phyloP scores from a whole-genome alignment of 2,888 invertebrate species.

The Heliconius erato region DNA sequence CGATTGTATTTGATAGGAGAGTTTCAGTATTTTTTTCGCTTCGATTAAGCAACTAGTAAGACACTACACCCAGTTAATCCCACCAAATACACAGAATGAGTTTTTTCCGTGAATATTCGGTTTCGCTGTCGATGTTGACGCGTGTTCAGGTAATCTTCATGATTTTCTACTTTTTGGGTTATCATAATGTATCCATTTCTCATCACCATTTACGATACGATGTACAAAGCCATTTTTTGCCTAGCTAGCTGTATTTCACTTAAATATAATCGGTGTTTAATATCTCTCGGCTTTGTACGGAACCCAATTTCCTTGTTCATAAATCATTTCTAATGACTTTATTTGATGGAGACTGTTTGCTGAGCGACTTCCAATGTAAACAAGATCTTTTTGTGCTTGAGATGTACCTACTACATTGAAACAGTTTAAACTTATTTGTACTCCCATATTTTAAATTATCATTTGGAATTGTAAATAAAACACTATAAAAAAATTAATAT shows the following conservation, averaged over 20 bases:
- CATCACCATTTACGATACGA: too few species aligned
- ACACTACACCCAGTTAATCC: neutral
- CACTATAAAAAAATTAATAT: too few species aligned
- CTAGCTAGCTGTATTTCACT: too few species aligned
- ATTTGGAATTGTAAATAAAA: too few species aligned
- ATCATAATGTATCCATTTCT: too few species aligned
- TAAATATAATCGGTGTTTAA: too few species aligned
- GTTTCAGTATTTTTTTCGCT: neutral
- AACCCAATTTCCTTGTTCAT: conserved; percentile 26
- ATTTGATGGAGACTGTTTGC: conserved; percentile 38
- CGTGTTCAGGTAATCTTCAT: conserved; percentile 39
- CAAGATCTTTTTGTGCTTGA: conserved; percentile 36
- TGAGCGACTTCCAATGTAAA: conserved; percentile 37
- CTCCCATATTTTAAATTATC: too few species aligned
- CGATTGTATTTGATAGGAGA: conserved; percentile 32
- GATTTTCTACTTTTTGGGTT: conserved; percentile 26
- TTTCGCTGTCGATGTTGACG: conserved; percentile 42
- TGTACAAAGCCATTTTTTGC: too few species aligned
- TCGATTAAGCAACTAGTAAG: too few species aligned
- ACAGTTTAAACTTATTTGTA: too few species aligned
- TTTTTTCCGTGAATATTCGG: conserved; percentile 39
- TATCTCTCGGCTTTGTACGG: too few species aligned
- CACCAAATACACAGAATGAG: neutral
- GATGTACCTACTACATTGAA: too few species aligned
- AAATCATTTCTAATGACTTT: conserved; percentile 37